phyloP scores from a whole-genome alignment of 2,888 invertebrate genomes.

The Synanthedon tipuliformis region DNA sequence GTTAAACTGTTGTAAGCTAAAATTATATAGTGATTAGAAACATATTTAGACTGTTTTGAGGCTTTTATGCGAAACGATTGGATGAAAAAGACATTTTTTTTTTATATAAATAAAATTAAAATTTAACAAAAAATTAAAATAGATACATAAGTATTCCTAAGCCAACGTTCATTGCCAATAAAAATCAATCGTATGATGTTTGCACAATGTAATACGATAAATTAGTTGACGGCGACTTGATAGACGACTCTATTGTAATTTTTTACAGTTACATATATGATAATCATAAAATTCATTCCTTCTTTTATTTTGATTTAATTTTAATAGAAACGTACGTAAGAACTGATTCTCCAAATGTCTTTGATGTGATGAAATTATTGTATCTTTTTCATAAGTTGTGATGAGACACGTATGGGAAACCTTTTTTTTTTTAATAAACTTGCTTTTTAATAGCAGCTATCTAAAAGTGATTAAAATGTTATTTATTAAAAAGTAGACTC shows the following conservation, averaged over 20 bases:
- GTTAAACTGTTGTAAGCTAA: constrained; percentile 8
- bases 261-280: too few species aligned
- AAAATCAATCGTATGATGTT: background rate
- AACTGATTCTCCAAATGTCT: too few species aligned
- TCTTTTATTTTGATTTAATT: too few species aligned
- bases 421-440: too few species aligned
- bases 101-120: constrained; percentile 19
- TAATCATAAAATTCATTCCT: too few species aligned
- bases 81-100: constrained; percentile 36
- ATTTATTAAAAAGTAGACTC: too few species aligned
- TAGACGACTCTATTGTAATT: background rate
- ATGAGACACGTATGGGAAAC: too few species aligned
- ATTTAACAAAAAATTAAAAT: constrained; percentile 13
- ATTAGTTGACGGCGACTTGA: background rate
- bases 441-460: too few species aligned
- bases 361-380: too few species aligned
- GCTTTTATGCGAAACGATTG: constrained; percentile 40
- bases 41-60: constrained; percentile 48
- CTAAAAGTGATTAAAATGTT: too few species aligned
- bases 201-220: background rate
- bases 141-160: constrained; percentile 20
- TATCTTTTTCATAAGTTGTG: too few species aligned
- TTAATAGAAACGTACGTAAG: too few species aligned
- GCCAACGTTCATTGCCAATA: constrained; percentile 45
- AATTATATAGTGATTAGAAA: constrained; percentile 29